Evolutionary conservation across 2,797 vertebrate species (phyloP), one percentile per base, ranked within the genome.

Genomic region (Adrianichthys oophorus): DNA sequence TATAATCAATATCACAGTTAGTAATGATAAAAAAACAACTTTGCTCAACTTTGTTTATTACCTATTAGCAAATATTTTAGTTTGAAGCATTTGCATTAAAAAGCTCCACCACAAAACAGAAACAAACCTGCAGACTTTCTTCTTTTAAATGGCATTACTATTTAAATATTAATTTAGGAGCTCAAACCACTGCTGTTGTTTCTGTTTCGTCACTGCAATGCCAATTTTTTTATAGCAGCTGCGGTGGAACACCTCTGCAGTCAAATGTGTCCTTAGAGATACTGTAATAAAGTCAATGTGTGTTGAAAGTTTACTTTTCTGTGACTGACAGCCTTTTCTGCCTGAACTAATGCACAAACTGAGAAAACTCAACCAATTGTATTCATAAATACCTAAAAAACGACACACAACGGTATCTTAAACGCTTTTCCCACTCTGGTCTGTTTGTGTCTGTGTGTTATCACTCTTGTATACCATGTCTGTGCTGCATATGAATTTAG

Each of bases 401-500:
- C 32, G 44, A 52, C 53, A 70, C 26, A 15, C 32, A 62, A 41
- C 61, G 37, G 67, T 57, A 46, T 76, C 46, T 24, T 47, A 70
- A 61, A 70, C 42, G 55, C 56, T 26, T 52, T 60, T 52, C 59
- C 10, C 52, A 65, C 63, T 23, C 48, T 55, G 45, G 56, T 74
- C 66, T 76, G 60, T 68, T 73, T 74, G 59, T 55, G 44, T 74
- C 56, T 78, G 72, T 21, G 5, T 72, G 68, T 76, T 82, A 68
- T 83, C 75, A 61, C 67, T 62, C 63, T 48, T 65, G 56, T 56
- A 56, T 61, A 74, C 56, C 14, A 18, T 7, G 7, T 75, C 57
- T 71, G 59, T 57, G 21, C 58, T 70, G 65, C 69, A 79, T 76
- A 58, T 76, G 72, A 76, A 78, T 74, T 61, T 74, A 70, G 57